phyloP scores from a whole-genome alignment of 1,140 invertebrate species.

The Scaptomyza graminum region DNA sequence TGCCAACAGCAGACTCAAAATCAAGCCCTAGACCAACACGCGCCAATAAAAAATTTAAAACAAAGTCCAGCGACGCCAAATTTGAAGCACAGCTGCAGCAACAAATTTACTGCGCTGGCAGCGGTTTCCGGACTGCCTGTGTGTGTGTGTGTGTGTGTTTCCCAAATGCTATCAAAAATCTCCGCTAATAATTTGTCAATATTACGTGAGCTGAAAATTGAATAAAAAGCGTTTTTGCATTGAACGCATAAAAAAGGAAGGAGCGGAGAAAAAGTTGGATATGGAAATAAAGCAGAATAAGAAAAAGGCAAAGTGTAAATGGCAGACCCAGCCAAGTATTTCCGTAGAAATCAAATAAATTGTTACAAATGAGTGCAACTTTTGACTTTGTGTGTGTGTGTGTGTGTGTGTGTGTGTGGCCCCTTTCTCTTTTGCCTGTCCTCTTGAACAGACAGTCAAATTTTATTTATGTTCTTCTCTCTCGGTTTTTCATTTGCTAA shows the following conservation, averaged over 20 bases:
- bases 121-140: slow-evolving; percentile 42
- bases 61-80: slow-evolving; percentile 41
- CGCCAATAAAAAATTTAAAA: slow-evolving; percentile 68
- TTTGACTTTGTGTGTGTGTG: slow-evolving; percentile 34
- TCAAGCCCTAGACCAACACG: slow-evolving; percentile 5
- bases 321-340: slow-evolving; percentile 29
- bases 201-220: slow-evolving; percentile 83
- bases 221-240: slow-evolving; percentile 81
- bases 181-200: slow-evolving; percentile 83
- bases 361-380: slow-evolving; percentile 82
- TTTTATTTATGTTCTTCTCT: slow-evolving; percentile 48
- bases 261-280: slow-evolving; percentile 4
- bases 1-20: slow-evolving; percentile 5
- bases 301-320: slow-evolving; percentile 21
- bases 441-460: slow-evolving; percentile 14
- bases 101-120: slow-evolving; percentile 53
- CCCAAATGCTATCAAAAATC: slow-evolving; percentile 70
- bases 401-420: neutral
- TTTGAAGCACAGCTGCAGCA: slow-evolving; percentile 62
- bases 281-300: slow-evolving; percentile 2
- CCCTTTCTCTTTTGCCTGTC: neutral
- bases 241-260: slow-evolving; percentile 33
- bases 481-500: slow-evolving; percentile 77
- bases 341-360: slow-evolving; percentile 74
- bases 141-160: slow-evolving; percentile 19